Evolutionary conservation across 2,888 invertebrate genomes (phyloP).

Genomic region (Morinoia aosen): DNA sequence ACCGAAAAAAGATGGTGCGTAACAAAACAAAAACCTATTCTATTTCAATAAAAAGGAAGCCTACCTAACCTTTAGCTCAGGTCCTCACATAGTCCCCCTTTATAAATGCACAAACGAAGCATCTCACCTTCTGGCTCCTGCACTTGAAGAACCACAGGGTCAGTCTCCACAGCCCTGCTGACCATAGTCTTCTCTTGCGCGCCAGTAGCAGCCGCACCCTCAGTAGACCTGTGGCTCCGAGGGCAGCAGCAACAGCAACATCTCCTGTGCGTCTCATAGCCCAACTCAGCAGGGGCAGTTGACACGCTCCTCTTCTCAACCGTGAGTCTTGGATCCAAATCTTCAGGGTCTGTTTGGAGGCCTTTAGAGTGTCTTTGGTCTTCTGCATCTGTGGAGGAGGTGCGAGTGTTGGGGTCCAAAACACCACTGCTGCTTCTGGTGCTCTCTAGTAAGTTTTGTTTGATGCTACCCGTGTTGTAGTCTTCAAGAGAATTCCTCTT

Average conservation of each 20-base stretch:
- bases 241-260: neutral
- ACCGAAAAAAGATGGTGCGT: too few species aligned
- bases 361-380: neutral
- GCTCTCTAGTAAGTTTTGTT: neutral
- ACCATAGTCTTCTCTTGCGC: neutral
- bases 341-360: neutral
- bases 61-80: too few species aligned
- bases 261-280: neutral
- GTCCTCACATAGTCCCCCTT: too few species aligned
- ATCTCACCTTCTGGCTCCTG: neutral
- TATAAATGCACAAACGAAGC: too few species aligned
- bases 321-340: neutral
- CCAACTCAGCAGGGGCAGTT: neutral
- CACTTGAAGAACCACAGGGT: neutral
- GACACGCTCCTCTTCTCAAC: neutral
- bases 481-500: neutral
- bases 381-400: neutral
- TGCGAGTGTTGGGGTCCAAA: neutral
- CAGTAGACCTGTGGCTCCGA: neutral
- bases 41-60: too few species aligned
- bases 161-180: neutral
- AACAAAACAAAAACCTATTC: too few species aligned
- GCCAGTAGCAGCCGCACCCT: neutral
- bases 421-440: neutral
- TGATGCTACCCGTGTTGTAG: neutral